Conservation (phyloP, 92 coral and sea anemone species). For the Zoanthus sansibaricus region DNA sequence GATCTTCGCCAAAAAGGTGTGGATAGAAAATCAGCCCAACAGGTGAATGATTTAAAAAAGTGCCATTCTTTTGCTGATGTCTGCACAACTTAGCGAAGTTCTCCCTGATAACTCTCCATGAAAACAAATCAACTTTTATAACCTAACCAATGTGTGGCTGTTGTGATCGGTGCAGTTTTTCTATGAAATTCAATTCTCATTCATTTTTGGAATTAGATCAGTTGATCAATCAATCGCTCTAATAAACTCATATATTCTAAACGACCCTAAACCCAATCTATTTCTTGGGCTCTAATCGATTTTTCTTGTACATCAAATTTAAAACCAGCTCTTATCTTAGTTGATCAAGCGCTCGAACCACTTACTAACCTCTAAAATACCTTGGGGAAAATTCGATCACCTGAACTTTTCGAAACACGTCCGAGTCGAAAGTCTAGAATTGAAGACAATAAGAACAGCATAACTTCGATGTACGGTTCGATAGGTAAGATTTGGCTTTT, state of each 20-base stretch:
- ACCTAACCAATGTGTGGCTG: slow-evolving; percentile 13
- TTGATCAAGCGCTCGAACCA: slow-evolving; percentile 18
- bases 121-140: slow-evolving; percentile 13
- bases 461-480: neutral
- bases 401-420: neutral
- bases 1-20: slow-evolving; percentile 24
- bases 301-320: slow-evolving; percentile 39
- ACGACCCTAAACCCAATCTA: slow-evolving; percentile 77
- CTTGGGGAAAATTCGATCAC: neutral
- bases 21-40: slow-evolving; percentile 9
- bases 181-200: slow-evolving; percentile 50
- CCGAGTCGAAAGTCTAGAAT: neutral
- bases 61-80: slow-evolving; percentile 8
- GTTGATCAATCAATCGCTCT: slow-evolving; percentile 72
- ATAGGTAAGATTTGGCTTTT: neutral
- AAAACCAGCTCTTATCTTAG: slow-evolving; percentile 36
- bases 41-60: slow-evolving; percentile 13
- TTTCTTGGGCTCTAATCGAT: slow-evolving; percentile 60
- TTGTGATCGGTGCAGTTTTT: slow-evolving; percentile 40
- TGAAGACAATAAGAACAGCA: neutral
- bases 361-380: neutral
- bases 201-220: slow-evolving; percentile 60
- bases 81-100: slow-evolving; percentile 9
- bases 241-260: slow-evolving; percentile 83
- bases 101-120: neutral